Conservation (phyloP, 2,113 vertebrate genomes). For the Copsychus sechellarum region DNA sequence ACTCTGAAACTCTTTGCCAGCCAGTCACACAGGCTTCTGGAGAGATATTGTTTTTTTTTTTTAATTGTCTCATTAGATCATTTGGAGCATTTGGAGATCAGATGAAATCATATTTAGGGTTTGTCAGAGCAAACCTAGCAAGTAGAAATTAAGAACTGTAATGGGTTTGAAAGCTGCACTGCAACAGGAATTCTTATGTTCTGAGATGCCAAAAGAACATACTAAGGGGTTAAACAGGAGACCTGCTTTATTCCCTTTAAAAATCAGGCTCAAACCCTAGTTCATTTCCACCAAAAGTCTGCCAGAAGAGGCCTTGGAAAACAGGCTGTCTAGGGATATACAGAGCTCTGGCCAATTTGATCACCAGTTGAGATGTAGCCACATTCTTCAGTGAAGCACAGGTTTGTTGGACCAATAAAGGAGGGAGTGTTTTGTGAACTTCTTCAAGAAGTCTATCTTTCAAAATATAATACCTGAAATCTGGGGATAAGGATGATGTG, state of each 20-base stretch:
- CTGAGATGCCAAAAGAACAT: background rate
- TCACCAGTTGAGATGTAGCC: background rate
- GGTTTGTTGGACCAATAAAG: background rate
- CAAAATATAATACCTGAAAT: background rate
- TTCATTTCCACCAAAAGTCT: background rate
- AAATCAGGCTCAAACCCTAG: background rate
- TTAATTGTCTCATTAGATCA: background rate
- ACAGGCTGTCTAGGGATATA: background rate
- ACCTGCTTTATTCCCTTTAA: background rate
- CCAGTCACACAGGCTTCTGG: background rate
- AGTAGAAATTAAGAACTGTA: background rate
- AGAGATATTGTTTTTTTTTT: background rate
- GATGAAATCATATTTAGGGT: background rate
- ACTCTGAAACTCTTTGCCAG: background rate
- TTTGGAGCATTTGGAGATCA: background rate
- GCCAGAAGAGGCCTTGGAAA: conserved; percentile 27
- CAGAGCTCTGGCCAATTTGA: background rate
- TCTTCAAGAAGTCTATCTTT: background rate
- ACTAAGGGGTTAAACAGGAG: background rate
- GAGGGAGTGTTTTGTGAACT: background rate
- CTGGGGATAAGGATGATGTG: background rate
- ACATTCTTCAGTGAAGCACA: background rate
- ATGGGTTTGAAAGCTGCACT: background rate
- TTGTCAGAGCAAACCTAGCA: background rate
- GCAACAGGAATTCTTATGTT: background rate